phyloP scores from a whole-genome alignment of 2,888 invertebrate genomes.

The Leptopilina syphax region DNA sequence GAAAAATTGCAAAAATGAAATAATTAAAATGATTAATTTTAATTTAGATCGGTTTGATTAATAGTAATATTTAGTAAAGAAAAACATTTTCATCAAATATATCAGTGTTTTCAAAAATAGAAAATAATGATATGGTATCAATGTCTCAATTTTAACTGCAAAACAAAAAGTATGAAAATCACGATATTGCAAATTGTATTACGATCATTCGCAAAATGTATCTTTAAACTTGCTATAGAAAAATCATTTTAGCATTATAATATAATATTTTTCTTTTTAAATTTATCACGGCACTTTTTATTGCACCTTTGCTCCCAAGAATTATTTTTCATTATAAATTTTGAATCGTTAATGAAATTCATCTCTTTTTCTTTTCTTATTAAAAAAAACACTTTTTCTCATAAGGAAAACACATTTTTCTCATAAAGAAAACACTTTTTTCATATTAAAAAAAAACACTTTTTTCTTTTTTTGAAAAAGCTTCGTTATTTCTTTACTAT shows the following conservation, averaged over 20 bases:
- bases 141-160: constrained; percentile 58
- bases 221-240: constrained; percentile 58
- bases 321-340: constrained; percentile 6
- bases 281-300: constrained; percentile 63
- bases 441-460: too few species aligned
- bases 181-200: constrained; percentile 60
- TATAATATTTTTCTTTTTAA: constrained; percentile 72
- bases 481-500: not conserved
- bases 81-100: too few species aligned
- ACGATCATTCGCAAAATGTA: constrained; percentile 59
- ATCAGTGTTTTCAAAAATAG: too few species aligned
- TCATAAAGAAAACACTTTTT: too few species aligned
- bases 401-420: too few species aligned
- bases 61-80: too few species aligned
- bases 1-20: constrained; percentile 3
- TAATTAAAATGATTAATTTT: not conserved
- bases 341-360: not conserved
- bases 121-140: constrained; percentile 28
- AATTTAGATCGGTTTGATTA: constrained; percentile 1
- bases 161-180: constrained; percentile 33
- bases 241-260: constrained; percentile 58
- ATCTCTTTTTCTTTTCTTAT: not conserved
- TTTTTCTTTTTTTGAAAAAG: not conserved
- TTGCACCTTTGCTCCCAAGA: constrained; percentile 53
- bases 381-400: too few species aligned